Evolutionary conservation across 1,140 invertebrate species (phyloP).

Genomic region (Penaeus indicus): DNA sequence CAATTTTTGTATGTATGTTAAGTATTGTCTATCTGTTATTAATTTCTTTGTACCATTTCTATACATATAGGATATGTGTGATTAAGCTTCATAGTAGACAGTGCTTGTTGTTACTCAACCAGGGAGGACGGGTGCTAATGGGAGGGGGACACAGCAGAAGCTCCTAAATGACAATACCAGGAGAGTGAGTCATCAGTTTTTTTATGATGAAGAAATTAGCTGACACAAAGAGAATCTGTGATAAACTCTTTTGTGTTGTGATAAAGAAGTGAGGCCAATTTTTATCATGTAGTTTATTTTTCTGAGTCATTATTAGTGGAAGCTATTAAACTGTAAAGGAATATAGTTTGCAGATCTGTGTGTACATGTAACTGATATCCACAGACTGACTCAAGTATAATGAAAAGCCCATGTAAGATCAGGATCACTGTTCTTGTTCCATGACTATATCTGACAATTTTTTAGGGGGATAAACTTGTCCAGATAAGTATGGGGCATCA

Average conservation of each 20-base stretch:
- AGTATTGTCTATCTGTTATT: conserved; percentile 56
- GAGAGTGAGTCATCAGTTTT: too few relatives aligned
- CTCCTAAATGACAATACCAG: too few relatives aligned
- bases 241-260: too few relatives aligned
- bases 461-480: conserved; percentile 59
- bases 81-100: conserved; percentile 61
- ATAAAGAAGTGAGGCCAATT: too few relatives aligned
- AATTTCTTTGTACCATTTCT: conserved; percentile 61
- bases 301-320: too few relatives aligned
- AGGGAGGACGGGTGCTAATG: conserved; percentile 58
- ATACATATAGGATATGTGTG: conserved; percentile 59
- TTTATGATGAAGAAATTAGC: too few relatives aligned
- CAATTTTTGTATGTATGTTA: conserved; percentile 61
- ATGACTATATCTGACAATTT: conserved; percentile 57
- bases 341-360: too few relatives aligned
- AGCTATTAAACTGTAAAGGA: too few relatives aligned
- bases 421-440: conserved; percentile 29
- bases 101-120: conserved; percentile 57
- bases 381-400: background rate
- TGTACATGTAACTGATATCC: too few relatives aligned
- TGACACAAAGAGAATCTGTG: too few relatives aligned
- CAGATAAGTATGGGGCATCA: conserved; percentile 39
- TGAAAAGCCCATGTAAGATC: conserved; percentile 10
- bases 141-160: conserved; percentile 43
- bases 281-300: too few relatives aligned